Base-by-base conservation (phyloP, 2,113 vertebrate species). In the Rostratula benghalensis region DNA sequence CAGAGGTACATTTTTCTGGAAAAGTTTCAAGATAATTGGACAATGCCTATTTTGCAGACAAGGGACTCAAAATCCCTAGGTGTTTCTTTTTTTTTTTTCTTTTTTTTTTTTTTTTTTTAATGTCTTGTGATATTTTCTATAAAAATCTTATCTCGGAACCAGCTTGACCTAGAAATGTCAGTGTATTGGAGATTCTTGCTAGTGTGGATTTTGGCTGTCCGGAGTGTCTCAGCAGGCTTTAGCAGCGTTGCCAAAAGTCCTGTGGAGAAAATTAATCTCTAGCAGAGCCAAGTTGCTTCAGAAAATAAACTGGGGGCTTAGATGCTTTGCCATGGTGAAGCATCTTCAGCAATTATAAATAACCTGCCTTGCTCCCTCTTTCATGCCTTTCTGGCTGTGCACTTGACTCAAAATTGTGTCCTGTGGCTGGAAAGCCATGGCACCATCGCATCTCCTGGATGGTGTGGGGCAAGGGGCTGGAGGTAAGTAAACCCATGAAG, bases 71-170 rank as follows among this genome's bases (percentile, higher is more conserved):
- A 86, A 45, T 27, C 11, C 5, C 13, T 18, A 61, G 17, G 39
- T 78, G 30, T 45, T 95, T 83, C 37, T 31, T 83, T 94, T 93
- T 93, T 83, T 94, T 93, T 93, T 70, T 87, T 4, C n/a, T 43
- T n/a, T 45, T 95, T 83, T n/a, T 31, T 83, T 94, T 93, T 93
- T 83, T 94, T 93, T 93, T 70, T 87, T 4, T 86, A 96, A 87
- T 64, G 28, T 22, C 45, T 60, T 87, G 19, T 90, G 65, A 60
- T 63, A 39, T 82, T 69, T 64, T 90, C 56, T 83, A 20, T 83
- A 75, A 78, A 93, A 93, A 83, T 63, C 50, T 70, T 88, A 57
- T 84, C 64, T 93, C 57, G 45, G 87, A 92, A 75, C n/a, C 45
- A 89, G 45, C 48, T 84, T 92, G 69, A 89, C 86, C 95, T 87